Evolutionary conservation across 64 coral and sea anemone species (phyloP).

Genomic region (Stylophora pistillata): DNA sequence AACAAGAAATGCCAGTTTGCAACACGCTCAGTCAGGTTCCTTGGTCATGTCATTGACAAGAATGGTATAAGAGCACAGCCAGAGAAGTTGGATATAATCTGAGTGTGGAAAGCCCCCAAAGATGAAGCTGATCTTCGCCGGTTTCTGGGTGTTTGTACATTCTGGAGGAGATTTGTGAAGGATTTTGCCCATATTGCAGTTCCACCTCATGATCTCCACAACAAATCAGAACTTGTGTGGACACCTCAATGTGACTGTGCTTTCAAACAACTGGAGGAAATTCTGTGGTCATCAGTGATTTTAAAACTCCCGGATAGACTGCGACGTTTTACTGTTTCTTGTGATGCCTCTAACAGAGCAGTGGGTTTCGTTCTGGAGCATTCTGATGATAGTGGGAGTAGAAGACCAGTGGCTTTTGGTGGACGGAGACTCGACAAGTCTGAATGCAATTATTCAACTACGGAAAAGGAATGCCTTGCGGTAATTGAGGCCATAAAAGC

Average conservation of each 20-base stretch:
- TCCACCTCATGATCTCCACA: not conserved
- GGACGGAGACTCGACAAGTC: not conserved
- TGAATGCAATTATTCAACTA: conserved; percentile 13
- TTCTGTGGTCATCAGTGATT: not conserved
- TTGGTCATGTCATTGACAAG: conserved; percentile 12
- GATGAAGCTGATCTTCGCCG: not conserved
- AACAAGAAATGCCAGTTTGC: conserved; percentile 31
- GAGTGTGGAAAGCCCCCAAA: not conserved
- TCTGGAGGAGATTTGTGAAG: conserved; percentile 27
- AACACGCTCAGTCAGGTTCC: too few species aligned
- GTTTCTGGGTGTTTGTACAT: conserved; percentile 34
- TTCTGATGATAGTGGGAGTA: not conserved
- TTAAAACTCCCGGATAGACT: not conserved
- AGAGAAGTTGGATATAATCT: conserved; percentile 15
- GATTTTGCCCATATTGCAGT: not conserved
- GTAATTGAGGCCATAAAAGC: conserved; percentile 11
- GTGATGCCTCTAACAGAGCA: conserved; percentile 20
- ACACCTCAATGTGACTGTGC: conserved; percentile 5
- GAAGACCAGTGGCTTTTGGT: conserved; percentile 4
- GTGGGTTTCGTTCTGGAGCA: conserved; percentile 13
- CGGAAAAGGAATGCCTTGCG: not conserved
- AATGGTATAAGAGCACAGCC: conserved; percentile 1
- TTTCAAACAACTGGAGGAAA: not conserved
- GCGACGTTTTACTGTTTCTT: conserved; percentile 3
- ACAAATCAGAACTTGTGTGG: not conserved